Evolutionary conservation across 2,797 vertebrate genomes (phyloP), one percentile per base, ranked within the genome.

Genomic region (Phalloptychus januarius): DNA sequence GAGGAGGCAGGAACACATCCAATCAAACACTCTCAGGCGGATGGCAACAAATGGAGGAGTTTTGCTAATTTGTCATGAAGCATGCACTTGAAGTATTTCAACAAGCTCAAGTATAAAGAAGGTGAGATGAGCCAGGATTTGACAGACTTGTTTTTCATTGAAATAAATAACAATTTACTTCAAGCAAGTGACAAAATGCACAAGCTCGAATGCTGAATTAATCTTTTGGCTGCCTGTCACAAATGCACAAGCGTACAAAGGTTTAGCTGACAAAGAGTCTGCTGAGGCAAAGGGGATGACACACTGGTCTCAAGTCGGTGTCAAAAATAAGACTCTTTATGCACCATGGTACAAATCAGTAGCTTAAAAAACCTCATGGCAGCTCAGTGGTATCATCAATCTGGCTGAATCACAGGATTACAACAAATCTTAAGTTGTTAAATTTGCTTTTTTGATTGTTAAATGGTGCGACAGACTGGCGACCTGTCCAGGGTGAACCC

Each of bases 121-220:
- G 15, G 65, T 33, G 74, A 80, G 84, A 91, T 87, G 89, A 92
- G 74, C 86, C 85, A 81, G 75, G 74, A 67, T 81, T 74, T 87
- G 88, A 89, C 85, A 82, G 79, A 75, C 67, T 83, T 84, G 54
- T 88, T 89, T 89, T 92, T 85, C 77, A 83, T 74, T 28, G 61
- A 84, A 77, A 72, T 83, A 52, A 89, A 87, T 76, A 50, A 84
- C 76, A 75, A 88, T 88, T 88, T 79, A 87, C 87, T 88, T 84
- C 42, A 33, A 75, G 83, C 65, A 79, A 88, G 78, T 25, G 56
- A 76, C 79, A 79, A 74, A 84, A 85, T 40, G 79, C 44, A 12
- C 63, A 25, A 69, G 79, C 84, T 67, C 33, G 80, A 82, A 87
- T 76, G 81, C 76, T 38, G 58, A 90, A 85, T 88, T 78, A 71